phyloP scores from a whole-genome alignment of 2,113 vertebrate genomes.

The Urocynchramus pylzowi region DNA sequence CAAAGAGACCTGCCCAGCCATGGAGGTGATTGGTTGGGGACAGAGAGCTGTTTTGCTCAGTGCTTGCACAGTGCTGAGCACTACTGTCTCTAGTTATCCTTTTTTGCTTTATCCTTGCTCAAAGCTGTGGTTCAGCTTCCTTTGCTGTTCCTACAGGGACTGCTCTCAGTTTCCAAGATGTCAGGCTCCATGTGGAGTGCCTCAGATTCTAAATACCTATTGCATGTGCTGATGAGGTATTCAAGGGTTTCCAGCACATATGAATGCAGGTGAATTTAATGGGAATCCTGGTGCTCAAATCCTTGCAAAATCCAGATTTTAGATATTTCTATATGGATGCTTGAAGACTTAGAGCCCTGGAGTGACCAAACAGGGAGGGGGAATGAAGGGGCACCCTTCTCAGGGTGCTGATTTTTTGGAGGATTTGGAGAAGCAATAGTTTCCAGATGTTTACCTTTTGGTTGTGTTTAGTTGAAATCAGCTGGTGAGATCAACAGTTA shows the following conservation, averaged over 20 bases:
- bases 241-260: background rate
- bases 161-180: background rate
- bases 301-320: background rate
- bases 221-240: background rate
- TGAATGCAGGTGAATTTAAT: background rate
- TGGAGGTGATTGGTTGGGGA: background rate
- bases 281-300: background rate
- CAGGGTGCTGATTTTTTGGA: background rate
- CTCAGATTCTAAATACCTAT: background rate
- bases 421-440: background rate
- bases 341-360: background rate
- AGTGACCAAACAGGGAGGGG: background rate
- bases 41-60: background rate
- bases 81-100: fast-evolving
- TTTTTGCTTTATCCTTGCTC: background rate
- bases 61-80: background rate
- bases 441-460: background rate
- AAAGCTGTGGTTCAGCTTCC: background rate
- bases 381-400: background rate
- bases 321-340: background rate
- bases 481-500: background rate
- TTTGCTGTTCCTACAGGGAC: background rate
- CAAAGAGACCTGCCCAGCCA: background rate
- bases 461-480: background rate
- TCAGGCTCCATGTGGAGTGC: background rate